Percentiles rank a stretch among this genome's conserved stretches.
Evolutionary conservation across 2,113 vertebrate species (phyloP).

Genomic region (Pituophis catenifer): DNA sequence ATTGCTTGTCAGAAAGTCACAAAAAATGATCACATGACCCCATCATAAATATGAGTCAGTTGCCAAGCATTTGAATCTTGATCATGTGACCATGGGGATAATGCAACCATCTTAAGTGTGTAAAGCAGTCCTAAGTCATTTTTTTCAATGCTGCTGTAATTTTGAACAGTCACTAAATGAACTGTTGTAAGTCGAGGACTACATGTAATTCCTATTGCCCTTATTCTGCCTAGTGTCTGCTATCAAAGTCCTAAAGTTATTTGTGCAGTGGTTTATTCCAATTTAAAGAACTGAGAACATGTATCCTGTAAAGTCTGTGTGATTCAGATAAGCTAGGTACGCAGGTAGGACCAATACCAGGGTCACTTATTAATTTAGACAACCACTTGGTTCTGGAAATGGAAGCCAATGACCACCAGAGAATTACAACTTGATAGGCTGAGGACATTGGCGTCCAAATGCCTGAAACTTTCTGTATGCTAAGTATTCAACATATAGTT

Average conservation of each 20-base stretch:
- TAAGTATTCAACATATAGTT: conserved; percentile 37
- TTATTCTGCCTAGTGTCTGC: neutral
- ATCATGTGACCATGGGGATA: neutral
- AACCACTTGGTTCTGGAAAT: neutral
- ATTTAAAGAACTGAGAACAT: neutral
- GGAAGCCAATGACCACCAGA: neutral
- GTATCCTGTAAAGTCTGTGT: neutral
- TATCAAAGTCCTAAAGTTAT: neutral
- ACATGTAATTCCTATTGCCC: neutral
- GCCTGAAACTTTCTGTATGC: neutral
- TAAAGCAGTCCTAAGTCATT: neutral
- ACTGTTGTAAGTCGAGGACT: neutral
- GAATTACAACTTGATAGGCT: neutral
- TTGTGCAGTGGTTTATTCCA: neutral
- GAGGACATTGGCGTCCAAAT: neutral
- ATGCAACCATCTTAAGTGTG: too few relatives aligned
- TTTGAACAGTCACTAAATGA: neutral
- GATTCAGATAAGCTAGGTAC: neutral
- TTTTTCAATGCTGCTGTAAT: neutral
- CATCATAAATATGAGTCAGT: neutral
- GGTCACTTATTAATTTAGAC: neutral
- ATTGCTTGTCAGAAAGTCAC: neutral
- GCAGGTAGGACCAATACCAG: neutral
- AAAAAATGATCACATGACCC: neutral
- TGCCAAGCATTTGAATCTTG: neutral